Base-by-base conservation (phyloP, 2,113 vertebrate species). In the Cinclus cinclus region DNA sequence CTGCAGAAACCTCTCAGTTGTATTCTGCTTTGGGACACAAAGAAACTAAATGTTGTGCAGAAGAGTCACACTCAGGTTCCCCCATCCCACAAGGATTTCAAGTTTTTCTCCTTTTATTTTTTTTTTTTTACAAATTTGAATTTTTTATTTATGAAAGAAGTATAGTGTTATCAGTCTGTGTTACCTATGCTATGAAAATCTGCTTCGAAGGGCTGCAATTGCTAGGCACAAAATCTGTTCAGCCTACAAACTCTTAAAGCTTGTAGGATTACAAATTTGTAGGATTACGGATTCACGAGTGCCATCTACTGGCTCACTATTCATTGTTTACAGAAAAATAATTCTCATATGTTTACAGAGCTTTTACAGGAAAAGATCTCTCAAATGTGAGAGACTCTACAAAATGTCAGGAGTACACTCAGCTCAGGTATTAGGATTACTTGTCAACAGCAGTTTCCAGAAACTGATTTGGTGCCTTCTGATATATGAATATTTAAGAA, bases 291-390 rank as follows among this genome's bases (percentile, higher is more conserved):
- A 50, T 69, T 87, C 63, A 39, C 5, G 70, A 90, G 55, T 90
- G 94, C 94, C 96, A 92, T 53, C 95, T 97, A 87, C 83, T 91
- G 96, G 95, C 58, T 78, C 56, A n/a, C 15, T 25, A 13, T 27
- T 87, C 52, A 10, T 17, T 88, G 4, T 37, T 89, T 49, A 62
- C 60, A 76, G 78, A 53, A 47, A 25, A 75, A 11, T 10, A 62
- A 24, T 64, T 44, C 21, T 63, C 21, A 2, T 6, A 31, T 2
- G 0, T 11, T 47, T 41, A 35, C 5, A 24, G 31, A 75, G 25
- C 30, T 91, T 71, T 33, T 49, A 21, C 22, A 69, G 56, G 14
- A 47, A 81, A 81, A 86, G n/a, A 23, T 93, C n/a, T 87, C 47
- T 65, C 14, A 55, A 30, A 33, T 7, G 18, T 77, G 49, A 63